Conservation (phyloP, 2,797 vertebrate genomes). For the Muscicapa striata region DNA sequence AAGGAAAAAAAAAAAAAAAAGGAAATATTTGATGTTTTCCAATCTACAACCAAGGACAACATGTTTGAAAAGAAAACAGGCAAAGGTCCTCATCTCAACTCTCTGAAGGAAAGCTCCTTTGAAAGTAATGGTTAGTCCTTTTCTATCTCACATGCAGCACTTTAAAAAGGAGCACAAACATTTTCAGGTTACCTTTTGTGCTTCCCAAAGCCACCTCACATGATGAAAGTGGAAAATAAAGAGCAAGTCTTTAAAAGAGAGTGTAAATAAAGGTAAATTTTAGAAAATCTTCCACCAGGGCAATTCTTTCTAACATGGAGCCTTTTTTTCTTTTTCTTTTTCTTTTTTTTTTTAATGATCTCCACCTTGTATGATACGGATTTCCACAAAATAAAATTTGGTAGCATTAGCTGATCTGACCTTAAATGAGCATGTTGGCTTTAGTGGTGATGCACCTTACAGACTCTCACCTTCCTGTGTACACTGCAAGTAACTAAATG, state of each 20-base stretch:
- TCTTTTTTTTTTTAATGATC: neutral
- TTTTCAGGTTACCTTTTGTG: neutral
- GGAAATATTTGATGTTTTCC: neutral
- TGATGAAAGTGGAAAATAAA: neutral
- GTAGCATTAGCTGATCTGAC: neutral
- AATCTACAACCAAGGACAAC: fast-evolving
- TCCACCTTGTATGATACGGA: neutral
- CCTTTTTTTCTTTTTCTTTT: fast-evolving
- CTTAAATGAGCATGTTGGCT: neutral
- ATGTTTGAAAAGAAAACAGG: neutral
- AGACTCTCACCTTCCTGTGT: neutral
- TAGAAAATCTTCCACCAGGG: neutral
- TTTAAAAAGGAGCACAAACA: neutral
- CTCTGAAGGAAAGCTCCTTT: neutral
- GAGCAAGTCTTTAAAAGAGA: neutral
- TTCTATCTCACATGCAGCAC: neutral
- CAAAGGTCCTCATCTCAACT: neutral
- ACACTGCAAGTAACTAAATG: neutral
- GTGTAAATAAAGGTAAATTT: neutral
- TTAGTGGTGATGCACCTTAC: neutral
- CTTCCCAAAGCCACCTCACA: neutral
- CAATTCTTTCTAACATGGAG: neutral
- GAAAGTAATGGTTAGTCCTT: neutral
- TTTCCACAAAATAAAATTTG: neutral
- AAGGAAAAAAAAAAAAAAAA: neutral